Evolutionary conservation across 1,140 invertebrate species (phyloP).

Genomic region (Homarus americanus): DNA sequence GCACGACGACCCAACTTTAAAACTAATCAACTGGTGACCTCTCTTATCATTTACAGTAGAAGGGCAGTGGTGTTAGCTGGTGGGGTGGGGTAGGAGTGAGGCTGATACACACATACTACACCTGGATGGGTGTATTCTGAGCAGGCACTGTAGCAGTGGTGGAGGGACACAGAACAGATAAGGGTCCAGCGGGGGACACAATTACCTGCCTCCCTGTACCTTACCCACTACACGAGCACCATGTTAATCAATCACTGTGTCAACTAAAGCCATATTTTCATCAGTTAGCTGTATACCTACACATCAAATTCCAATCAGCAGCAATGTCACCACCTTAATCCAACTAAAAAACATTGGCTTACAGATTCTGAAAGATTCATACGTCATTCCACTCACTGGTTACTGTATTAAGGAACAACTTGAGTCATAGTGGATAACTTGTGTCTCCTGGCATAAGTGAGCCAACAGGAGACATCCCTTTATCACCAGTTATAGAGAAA

Average conservation of each 20-base stretch:
- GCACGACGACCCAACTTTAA: too few species aligned
- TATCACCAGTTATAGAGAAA: too few species aligned
- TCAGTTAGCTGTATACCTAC: neutral
- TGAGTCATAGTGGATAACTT: too few species aligned
- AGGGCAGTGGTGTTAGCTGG: constrained; percentile 27
- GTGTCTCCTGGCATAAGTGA: too few species aligned
- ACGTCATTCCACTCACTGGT: too few species aligned
- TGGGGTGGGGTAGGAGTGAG: constrained; percentile 11
- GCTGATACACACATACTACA: constrained; percentile 66
- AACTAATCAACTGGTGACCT: neutral
- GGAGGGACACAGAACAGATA: constrained; percentile 41
- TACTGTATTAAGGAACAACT: too few species aligned
- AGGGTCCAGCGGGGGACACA: neutral
- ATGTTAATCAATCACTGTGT: neutral
- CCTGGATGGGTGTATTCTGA: constrained; percentile 56
- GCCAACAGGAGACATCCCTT: too few species aligned
- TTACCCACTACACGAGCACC: constrained; percentile 3
- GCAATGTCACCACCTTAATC: neutral
- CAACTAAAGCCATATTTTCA: neutral
- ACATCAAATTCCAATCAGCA: neutral
- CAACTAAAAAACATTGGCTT: too few species aligned
- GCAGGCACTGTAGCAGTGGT: constrained; percentile 34
- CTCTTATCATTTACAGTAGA: too few species aligned
- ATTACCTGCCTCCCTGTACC: constrained; percentile 21
- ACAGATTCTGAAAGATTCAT: too few species aligned